Base-by-base conservation (phyloP, 2,888 invertebrate genomes). In the Leptarthrus brevirostris region DNA sequence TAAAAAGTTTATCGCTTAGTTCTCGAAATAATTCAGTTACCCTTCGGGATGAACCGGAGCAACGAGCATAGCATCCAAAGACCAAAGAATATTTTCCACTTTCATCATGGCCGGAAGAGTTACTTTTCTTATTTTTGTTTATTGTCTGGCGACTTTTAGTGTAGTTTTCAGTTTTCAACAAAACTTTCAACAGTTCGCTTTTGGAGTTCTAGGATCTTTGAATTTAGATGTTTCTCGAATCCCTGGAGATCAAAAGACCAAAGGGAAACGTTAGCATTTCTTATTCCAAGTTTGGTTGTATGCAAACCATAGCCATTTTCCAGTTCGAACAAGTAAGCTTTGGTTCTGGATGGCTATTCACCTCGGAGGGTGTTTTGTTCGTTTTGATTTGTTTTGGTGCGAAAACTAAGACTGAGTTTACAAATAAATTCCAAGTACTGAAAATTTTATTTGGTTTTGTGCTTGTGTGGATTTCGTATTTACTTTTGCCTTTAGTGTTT, bases 71-170 rank as follows among this genome's bases (percentile, higher is more conserved):
- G 5, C 3, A 20, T 24, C 54, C 24, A 22, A 5, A 12, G 16
- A 61, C n/a, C 22, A 3, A 10, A 10, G 12, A 20, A 34, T 18
- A 14, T 14, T 30, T 22, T 36, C 36, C 56, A 56, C 61, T 36
- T 14, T 14, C 36, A 34, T 61, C 61, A 61, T 40, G 20, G 40
- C 61, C 40, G 61, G 61, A 61, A 40, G 61, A 61, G 61, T 61
- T 61, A 61, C 40, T 61, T 40, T 61, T 36, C 36, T 36, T 61
- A n/a, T 61, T 61, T 61, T 61, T 61, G 36, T 61, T 61, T 61
- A 36, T 61, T 61, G 36, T 61, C 36, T 61, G 20, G 12, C 61
- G 40, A 36, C 40, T 36, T 61, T 61, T 20, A 8, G 20, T 61
- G 40, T 34, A 61, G n/a, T 61, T 61, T 22, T 40, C 18, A n/a